Evolutionary conservation across 2,888 invertebrate species (phyloP), one percentile per base, ranked within the genome.

Genomic region (Stratiomys singularior): DNA sequence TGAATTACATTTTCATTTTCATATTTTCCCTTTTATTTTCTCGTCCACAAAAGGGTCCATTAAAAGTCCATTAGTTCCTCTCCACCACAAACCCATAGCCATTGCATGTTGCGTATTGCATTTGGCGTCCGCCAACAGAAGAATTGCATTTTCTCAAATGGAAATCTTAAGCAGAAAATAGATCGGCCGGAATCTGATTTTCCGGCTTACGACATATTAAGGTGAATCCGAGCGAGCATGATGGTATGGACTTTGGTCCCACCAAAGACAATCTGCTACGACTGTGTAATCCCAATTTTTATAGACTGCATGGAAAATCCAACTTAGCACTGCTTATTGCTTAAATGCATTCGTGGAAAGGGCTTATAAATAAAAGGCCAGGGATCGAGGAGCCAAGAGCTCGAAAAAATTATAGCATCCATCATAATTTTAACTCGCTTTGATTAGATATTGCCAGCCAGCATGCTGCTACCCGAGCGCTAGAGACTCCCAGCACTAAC

Each of bases 41-140:
- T 0, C 47, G 18, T 47, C 71, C 18, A 23, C 21, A 46, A 67
- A 67, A 71, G 47, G 46, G 71, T 71, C 71, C 71, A 71, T 71
- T 71, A 71, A 71, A 71, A 47, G 47, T 71, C 71, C 71, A 71
- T 71, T 71, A 71, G 71, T 47, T 71, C 23, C 69, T 18, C 71
- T 47, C 37, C 37, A 9, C 37, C 5, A 37, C 5, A 37, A 9
- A 46, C 18, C 25, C 46, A 15, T 25, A 28, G 28, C 27, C 27
- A 64, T 30, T 64, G 64, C 30, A 64, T 30, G n/a, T 15, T 5
- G 25, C 15, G 13, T 2, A 18, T n/a, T 5, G 11, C 21, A n/a
- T 4, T 30, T 64, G 28, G 64, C 28, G 28, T 64, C 64, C 64
- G 64, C 64, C 64, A 28, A 64, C 64, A 30, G 64, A 64, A 27